Evolutionary conservation across 2,888 invertebrate genomes (phyloP), one percentile per base, ranked within the genome.

Genomic region (Artemia sp.): DNA sequence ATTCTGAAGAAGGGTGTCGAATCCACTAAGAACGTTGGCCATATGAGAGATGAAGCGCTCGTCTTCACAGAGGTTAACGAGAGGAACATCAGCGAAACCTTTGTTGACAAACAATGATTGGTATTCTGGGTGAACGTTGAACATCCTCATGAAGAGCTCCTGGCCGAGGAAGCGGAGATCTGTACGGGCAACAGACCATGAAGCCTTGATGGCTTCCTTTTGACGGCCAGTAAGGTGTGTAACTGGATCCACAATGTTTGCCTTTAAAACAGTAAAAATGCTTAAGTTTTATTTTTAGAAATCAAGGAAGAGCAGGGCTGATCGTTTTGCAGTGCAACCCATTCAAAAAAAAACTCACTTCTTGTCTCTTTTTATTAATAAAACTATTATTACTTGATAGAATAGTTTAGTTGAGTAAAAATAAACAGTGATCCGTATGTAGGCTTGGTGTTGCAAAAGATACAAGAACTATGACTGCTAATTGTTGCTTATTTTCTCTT

Each of bases 81-180:
- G 14, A 53, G 58, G 58, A 53, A 53, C 58, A 53, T 53, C 58
- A 53, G 58, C 58, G 58, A 53, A 53, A n/a, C 58, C 58, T 53
- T 53, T 53, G 58, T 53, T 53, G 12, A 14, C 58, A 7, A 53
- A 53, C 12, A 53, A 14, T 53, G 12, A n/a, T 14, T 53, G 58
- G 7, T 53, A 53, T n/a, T 14, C 14, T 53, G 58, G 58, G 58
- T 53, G 12, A 14, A 7, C 58, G 5, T 53, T 14, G 14, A 53
- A 53, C 58, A 53, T 53, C 58, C 14, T 53, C 12, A 53, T 14
- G 7, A 53, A 53, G 58, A 53, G 58, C 12, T 53, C 58, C 7
- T 53, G 12, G 14, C 58, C 58, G 12, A 53, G 58, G 12, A 14
- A n/a, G 58, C 58, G 58, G 58, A 53, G 58, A 53, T 53, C 58